These are phyloP conservation scores for Anoncus sp. DNA, from an alignment of 2,888 invertebrate genomes.

Conservation along the genomic window DNA sequence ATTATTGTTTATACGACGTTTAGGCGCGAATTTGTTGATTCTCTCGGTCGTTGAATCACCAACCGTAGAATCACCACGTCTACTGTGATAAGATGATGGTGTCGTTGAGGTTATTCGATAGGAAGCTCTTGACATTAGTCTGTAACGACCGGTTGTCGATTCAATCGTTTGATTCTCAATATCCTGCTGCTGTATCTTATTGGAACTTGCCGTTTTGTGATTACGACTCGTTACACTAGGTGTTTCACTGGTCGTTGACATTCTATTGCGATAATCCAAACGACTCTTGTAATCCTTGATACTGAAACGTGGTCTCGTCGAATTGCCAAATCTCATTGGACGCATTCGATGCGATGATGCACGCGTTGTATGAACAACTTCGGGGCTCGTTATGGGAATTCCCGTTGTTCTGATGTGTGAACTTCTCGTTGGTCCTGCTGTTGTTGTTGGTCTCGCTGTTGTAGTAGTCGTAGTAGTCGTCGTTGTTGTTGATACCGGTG, in stretches of 20 bases:
- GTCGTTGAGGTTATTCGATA: slow-evolving; percentile 75
- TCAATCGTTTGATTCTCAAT: slow-evolving; percentile 53
- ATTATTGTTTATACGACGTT: slow-evolving; percentile 72
- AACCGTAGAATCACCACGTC: slow-evolving; percentile 36
- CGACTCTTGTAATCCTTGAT: slow-evolving; percentile 90
- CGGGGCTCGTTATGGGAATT: slow-evolving; percentile 33
- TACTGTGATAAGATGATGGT: slow-evolving; percentile 54
- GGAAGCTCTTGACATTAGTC: slow-evolving; percentile 76
- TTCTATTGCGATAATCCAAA: slow-evolving; percentile 83
- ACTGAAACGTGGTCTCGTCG: slow-evolving; percentile 89
- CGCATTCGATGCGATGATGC: slow-evolving; percentile 73
- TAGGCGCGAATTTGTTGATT: slow-evolving; percentile 74
- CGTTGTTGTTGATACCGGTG: slow-evolving; percentile 34
- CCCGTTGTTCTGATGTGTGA: slow-evolving; percentile 34
- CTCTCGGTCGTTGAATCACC: slow-evolving; percentile 72
- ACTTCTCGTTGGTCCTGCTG: slow-evolving; percentile 31
- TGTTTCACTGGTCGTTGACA: slow-evolving; percentile 67
- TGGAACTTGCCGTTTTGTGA: slow-evolving; percentile 33
- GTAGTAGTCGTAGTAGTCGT: slow-evolving; percentile 50
- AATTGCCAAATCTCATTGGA: slow-evolving; percentile 79
- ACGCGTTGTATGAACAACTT: slow-evolving; percentile 62
- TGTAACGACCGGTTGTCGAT: slow-evolving; percentile 74
- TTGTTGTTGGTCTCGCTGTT: slow-evolving; percentile 24
- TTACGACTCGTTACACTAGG: slow-evolving; percentile 40
- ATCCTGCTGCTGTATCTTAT: slow-evolving; percentile 51